phyloP scores from a whole-genome alignment of 2,113 vertebrate species.

The Ammodytes marinus region DNA sequence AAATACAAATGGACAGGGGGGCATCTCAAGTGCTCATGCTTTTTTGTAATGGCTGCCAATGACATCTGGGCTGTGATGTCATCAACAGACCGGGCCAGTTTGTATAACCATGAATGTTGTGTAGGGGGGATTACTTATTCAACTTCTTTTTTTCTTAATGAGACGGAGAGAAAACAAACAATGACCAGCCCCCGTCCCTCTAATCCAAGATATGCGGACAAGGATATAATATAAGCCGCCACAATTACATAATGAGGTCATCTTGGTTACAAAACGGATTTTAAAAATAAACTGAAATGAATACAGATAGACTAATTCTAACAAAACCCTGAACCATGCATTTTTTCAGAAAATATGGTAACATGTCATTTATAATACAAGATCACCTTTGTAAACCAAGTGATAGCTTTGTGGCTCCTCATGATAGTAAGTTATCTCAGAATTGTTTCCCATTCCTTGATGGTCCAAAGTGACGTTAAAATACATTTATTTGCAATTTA shows the following conservation, averaged over 20 bases:
- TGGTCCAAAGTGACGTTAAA: no score
- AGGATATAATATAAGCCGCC: not conserved
- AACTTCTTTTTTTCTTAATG: slow-evolving; percentile 3
- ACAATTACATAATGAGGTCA: not conserved
- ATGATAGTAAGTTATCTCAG: no score
- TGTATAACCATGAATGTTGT: slow-evolving; percentile 25
- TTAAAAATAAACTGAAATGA: not conserved
- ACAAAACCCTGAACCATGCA: no score
- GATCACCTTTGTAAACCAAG: no score
- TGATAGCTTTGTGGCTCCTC: no score
- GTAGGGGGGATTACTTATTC: slow-evolving; percentile 22
- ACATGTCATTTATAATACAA: no score
- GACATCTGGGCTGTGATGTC: slow-evolving; percentile 62
- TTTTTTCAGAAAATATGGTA: no score
- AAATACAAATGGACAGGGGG: no score
- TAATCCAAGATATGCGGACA: not conserved
- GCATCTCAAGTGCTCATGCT: slow-evolving; percentile 40
- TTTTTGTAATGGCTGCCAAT: slow-evolving; percentile 53
- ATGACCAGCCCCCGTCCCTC: not conserved
- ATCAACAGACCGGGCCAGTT: not conserved
- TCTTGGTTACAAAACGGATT: not conserved
- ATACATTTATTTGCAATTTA: no score
- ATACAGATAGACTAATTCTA: no score
- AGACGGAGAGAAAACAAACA: slow-evolving; percentile 10
- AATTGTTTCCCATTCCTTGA: no score